Percentiles rank a stretch among this genome's conserved stretches.
Evolutionary conservation across 2,888 invertebrate species (phyloP).

Genomic region (Biston stratarius): DNA sequence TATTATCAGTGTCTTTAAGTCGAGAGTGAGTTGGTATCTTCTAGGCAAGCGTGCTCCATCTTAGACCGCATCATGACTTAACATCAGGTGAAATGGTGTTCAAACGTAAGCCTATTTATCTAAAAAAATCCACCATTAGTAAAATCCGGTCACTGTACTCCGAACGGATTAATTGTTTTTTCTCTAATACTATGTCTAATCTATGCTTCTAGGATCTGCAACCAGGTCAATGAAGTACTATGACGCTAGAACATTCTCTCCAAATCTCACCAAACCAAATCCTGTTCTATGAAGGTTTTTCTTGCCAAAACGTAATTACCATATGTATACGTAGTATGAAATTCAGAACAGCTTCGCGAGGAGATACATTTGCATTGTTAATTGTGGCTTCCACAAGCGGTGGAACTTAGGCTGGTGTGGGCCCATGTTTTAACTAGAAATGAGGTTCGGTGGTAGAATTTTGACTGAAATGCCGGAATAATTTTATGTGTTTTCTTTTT

Average conservation of each 20-base stretch:
- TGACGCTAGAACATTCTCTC: conserved; percentile 15
- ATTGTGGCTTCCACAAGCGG: conserved; percentile 65
- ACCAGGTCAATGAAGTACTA: too few relatives aligned
- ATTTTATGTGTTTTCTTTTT: neutral
- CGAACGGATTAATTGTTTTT: too few relatives aligned
- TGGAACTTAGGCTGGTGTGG: conserved; percentile 38
- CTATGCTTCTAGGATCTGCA: too few relatives aligned
- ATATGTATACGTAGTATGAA: conserved; percentile 80
- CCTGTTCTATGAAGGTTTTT: conserved; percentile 60
- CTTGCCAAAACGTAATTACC: conserved; percentile 73
- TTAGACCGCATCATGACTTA: too few relatives aligned
- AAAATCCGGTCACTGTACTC: too few relatives aligned
- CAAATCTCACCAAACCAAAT: conserved; percentile 35
- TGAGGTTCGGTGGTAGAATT: neutral
- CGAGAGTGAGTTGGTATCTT: too few relatives aligned
- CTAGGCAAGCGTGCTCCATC: too few relatives aligned
- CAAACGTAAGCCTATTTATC: too few relatives aligned
- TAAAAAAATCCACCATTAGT: too few relatives aligned
- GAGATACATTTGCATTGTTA: conserved; percentile 82
- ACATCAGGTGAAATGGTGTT: too few relatives aligned
- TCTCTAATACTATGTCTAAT: too few relatives aligned
- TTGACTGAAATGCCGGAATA: conserved; percentile 7
- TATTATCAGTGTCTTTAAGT: too few relatives aligned
- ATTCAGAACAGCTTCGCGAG: conserved; percentile 76
- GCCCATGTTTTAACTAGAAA: conserved; percentile 26